Percentiles rank a stretch among this genome's conserved stretches.
phyloP scores from a whole-genome alignment of 2,113 vertebrate species.

The Vimba vimba region DNA sequence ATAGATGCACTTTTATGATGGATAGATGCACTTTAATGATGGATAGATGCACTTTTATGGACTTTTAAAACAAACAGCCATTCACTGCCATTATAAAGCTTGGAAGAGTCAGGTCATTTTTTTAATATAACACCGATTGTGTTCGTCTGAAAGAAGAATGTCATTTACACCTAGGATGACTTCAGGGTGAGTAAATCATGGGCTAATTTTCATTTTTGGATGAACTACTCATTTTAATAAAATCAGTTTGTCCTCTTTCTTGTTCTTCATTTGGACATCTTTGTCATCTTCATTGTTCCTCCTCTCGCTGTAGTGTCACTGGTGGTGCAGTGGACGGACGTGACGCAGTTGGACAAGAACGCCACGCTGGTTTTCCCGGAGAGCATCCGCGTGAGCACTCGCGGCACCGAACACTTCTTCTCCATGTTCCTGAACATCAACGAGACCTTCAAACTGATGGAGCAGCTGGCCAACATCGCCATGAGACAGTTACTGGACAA shows the following conservation, averaged over 20 bases:
- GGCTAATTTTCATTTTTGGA: too few species aligned
- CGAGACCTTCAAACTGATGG: slow-evolving; percentile 97
- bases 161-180: too few species aligned
- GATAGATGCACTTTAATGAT: too few species aligned
- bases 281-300: neutral
- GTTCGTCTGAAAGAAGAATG: too few species aligned
- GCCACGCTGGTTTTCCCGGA: slow-evolving; percentile 93
- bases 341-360: slow-evolving; percentile 93
- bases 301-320: slow-evolving; percentile 82
- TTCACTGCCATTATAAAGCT: too few species aligned
- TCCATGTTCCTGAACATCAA: slow-evolving; percentile 97
- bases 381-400: slow-evolving; percentile 90
- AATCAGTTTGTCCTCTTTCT: neutral
- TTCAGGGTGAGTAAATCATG: too few species aligned
- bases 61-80: too few species aligned
- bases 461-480: slow-evolving; percentile 94
- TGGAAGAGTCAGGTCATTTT: too few species aligned
- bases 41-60: too few species aligned
- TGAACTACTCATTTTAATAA: neutral
- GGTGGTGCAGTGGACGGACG: slow-evolving; percentile 93
- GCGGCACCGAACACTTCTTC: slow-evolving; percentile 89
- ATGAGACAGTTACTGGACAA: slow-evolving; percentile 94
- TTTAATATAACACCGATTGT: too few species aligned
- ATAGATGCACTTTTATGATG: too few species aligned
- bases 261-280: neutral